Evolutionary conservation across 2,888 invertebrate genomes (phyloP).

Genomic region (Leptinotarsa juncta): DNA sequence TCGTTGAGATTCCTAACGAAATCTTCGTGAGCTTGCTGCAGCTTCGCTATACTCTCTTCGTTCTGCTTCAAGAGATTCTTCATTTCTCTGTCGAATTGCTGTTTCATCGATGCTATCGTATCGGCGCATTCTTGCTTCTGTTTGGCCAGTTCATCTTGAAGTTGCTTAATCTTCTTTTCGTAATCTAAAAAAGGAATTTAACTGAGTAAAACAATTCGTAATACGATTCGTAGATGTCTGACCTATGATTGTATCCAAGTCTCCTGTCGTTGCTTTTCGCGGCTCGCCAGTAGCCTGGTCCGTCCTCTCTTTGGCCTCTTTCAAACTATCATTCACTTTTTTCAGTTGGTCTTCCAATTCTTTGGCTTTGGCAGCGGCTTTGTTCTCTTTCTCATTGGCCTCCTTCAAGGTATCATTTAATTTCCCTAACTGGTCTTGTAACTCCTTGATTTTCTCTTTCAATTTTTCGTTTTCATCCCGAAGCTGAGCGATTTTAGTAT

Average conservation of each 20-base stretch:
- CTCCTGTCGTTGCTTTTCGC: not conserved
- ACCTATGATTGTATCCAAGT: not conserved
- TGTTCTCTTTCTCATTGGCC: constrained; percentile 34
- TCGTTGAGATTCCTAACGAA: constrained; percentile 66
- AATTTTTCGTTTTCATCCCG: constrained; percentile 41
- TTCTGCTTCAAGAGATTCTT: constrained; percentile 69
- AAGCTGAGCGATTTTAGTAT: constrained; percentile 22
- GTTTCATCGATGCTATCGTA: constrained; percentile 56
- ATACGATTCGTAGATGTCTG: not conserved
- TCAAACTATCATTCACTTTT: no score
- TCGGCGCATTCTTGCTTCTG: constrained; percentile 56
- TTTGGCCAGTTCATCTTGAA: constrained; percentile 35
- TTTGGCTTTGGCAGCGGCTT: constrained; percentile 22
- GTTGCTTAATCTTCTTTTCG: constrained; percentile 36
- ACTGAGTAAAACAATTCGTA: no score
- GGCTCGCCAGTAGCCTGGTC: no score
- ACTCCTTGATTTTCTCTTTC: constrained; percentile 32
- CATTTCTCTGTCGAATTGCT: constrained; percentile 70
- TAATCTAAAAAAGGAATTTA: constrained; percentile 11
- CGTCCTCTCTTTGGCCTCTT: not conserved
- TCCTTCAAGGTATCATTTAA: constrained; percentile 38
- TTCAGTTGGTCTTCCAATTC: not conserved
- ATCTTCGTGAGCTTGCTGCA: constrained; percentile 70
- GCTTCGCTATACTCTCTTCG: constrained; percentile 69
- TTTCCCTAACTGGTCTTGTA: constrained; percentile 39